These are phyloP conservation scores for Psylliodes chrysocephalus DNA, from an alignment of 2,888 invertebrate species.

Conservation along the genomic window DNA sequence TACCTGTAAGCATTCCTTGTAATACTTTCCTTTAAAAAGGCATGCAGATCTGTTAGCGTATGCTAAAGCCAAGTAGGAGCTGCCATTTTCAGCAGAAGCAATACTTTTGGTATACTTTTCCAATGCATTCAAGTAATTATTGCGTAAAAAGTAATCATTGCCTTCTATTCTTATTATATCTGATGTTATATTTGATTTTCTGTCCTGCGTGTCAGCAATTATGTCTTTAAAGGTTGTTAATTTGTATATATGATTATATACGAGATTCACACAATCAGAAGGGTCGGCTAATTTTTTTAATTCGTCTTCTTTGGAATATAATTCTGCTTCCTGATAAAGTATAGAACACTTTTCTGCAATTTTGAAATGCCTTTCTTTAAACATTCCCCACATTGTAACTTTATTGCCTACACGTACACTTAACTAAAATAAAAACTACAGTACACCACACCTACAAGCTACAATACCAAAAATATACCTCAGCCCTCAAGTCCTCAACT, in stretches of 20 bases:
- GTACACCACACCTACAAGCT: no score
- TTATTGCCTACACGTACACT: no score
- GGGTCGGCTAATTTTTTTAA: slow-evolving; percentile 2
- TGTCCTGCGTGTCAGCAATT: neutral
- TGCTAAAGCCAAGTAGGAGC: no score
- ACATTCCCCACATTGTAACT: slow-evolving; percentile 5
- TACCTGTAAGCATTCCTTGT: slow-evolving; percentile 69
- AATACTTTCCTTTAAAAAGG: slow-evolving; percentile 71
- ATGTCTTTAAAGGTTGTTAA: neutral
- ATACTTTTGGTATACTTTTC: slow-evolving; percentile 68
- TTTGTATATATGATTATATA: slow-evolving; percentile 11
- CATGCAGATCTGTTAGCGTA: slow-evolving; percentile 71
- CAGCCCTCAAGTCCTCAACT: no score
- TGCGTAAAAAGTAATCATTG: slow-evolving; percentile 4
- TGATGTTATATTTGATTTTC: slow-evolving; percentile 18
- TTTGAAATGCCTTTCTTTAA: neutral
- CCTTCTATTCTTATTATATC: slow-evolving; percentile 2
- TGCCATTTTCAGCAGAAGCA: no score
- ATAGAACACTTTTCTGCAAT: neutral
- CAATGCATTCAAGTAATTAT: slow-evolving; percentile 45
- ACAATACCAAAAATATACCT: no score
- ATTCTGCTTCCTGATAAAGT: slow-evolving; percentile 1
- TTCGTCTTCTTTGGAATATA: slow-evolving; percentile 3
- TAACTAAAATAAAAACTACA: no score
- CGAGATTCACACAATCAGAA: slow-evolving; percentile 14